Percentiles rank a stretch among this genome's conserved stretches.
These are phyloP conservation scores for Malurus cyaneus DNA, from an alignment of 2,113 vertebrate genomes.

Conservation along the genomic window DNA sequence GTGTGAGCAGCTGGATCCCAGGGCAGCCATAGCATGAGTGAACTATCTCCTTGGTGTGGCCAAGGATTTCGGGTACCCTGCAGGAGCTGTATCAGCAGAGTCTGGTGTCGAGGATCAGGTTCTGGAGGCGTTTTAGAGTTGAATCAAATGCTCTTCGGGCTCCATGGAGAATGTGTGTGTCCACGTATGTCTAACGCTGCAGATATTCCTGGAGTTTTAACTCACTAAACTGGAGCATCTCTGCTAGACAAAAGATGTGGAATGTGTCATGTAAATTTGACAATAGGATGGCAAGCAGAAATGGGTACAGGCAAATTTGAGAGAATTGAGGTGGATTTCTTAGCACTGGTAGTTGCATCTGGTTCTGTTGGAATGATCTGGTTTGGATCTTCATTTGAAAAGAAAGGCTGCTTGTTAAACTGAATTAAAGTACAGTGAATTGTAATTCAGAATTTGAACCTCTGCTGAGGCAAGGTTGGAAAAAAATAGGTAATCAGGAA, in stretches of 20 bases:
- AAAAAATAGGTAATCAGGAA: background rate
- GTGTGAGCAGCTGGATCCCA: background rate
- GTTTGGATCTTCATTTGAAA: background rate
- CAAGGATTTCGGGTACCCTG: background rate
- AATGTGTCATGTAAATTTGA: background rate
- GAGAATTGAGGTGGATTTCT: background rate
- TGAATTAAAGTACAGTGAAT: background rate
- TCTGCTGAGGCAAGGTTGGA: background rate
- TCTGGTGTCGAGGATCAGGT: fast-evolving
- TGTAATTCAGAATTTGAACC: background rate
- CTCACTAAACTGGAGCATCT: background rate
- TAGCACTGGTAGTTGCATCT: background rate
- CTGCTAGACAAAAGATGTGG: background rate
- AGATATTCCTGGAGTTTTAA: fast-evolving
- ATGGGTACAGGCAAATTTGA: background rate
- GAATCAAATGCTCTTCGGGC: background rate
- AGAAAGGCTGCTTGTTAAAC: background rate
- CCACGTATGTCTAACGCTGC: fast-evolving
- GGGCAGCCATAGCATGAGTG: background rate
- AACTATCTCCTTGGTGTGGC: background rate
- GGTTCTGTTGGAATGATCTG: background rate
- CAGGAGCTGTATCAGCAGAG: background rate
- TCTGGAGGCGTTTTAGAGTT: background rate
- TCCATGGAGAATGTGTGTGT: fast-evolving
- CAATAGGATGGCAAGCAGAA: background rate